Base-by-base conservation (phyloP, 2,113 vertebrate species). In the Chascanopsetta lugubris region DNA sequence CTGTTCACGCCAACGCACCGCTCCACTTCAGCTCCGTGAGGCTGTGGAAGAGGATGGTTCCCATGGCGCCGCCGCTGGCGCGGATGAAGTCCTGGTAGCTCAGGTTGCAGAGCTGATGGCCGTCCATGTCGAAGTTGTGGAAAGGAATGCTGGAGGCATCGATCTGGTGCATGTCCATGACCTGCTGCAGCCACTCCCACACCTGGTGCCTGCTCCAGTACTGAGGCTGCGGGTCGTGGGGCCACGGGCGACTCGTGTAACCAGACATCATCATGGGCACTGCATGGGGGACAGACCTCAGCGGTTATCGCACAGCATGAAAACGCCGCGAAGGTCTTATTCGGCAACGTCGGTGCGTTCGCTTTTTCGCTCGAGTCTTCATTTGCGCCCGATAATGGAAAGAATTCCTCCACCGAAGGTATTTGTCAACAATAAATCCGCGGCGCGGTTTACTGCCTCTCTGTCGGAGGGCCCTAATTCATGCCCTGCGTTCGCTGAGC, bases 151-250 rank as follows among this genome's bases (percentile, higher is more conserved):
- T 95, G 83, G 89, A 93, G 76, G 95, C 93, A 17, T 99, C 96
- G 22, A 99, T 93, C 79, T 99, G 97, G 86, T 98, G 94, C 84
- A 96, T 92, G 85, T 99, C 97, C 91, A 98, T 90, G 8, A 96
- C 92, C 77, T 99, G 96, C 72, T 98, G 97, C 80, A 99, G 93
- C 97, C 97, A 99, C 40, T 98, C 96, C 97, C 97, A 99, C 71
- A 99, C 97, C 90, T 99, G 97, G 85, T 92, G 96, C 62, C 98
- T 99, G 59, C 89, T 95, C 97, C 97, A 99, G 84, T 94, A 95
- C 73, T 98, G 96, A 0, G 97, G 97, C 42, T 95, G 95, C 59
- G 93, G 77, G 13, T 93, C 94, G 46, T 94, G 94, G 0, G 95
- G 82, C 96, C 96, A 98, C 80, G 95, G 92, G 12, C 92, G 92